Conservation (phyloP, 2,888 invertebrate genomes). For the Xiphydria camelus region DNA sequence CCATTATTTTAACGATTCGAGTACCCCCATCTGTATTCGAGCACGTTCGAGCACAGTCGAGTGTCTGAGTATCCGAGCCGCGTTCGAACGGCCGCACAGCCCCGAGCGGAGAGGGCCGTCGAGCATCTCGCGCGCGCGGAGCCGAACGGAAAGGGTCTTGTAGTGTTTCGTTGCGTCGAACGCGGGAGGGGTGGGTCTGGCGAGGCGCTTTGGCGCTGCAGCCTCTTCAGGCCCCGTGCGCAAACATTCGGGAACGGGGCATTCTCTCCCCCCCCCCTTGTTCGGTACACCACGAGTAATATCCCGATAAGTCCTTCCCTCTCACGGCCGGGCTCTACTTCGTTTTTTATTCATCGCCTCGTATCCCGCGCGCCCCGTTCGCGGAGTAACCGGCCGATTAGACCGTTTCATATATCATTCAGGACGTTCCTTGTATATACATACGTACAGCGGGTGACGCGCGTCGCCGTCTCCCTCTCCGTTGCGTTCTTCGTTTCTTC, state of each 20-base stretch:
- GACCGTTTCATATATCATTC: slow-evolving; percentile 1
- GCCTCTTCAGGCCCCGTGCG: slow-evolving; percentile 37
- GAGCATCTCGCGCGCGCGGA: slow-evolving; percentile 27
- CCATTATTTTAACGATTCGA: slow-evolving; percentile 49
- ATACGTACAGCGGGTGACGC: too few species aligned
- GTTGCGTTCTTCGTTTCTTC: too few species aligned
- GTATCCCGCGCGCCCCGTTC: too few species aligned
- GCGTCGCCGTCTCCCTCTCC: too few species aligned
- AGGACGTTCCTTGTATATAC: too few species aligned
- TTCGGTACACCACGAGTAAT: slow-evolving; percentile 30
- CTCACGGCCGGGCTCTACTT: slow-evolving; percentile 26
- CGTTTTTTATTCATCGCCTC: slow-evolving; percentile 38
- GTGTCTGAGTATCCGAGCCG: background rate
- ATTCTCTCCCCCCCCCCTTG: slow-evolving; percentile 24
- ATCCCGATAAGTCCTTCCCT: slow-evolving; percentile 32
- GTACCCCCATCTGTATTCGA: slow-evolving; percentile 9
- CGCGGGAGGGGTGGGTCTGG: slow-evolving; percentile 10
- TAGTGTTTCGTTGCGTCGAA: slow-evolving; percentile 49
- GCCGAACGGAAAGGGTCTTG: slow-evolving; percentile 32
- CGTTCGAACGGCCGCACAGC: slow-evolving; percentile 12
- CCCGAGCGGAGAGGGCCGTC: slow-evolving; percentile 31
- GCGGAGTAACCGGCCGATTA: too few species aligned
- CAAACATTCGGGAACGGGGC: slow-evolving; percentile 39
- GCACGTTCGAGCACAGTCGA: background rate
- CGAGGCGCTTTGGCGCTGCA: slow-evolving; percentile 36